phyloP scores from a whole-genome alignment of 2,888 invertebrate genomes.

The Caenorhabditis japonica region DNA sequence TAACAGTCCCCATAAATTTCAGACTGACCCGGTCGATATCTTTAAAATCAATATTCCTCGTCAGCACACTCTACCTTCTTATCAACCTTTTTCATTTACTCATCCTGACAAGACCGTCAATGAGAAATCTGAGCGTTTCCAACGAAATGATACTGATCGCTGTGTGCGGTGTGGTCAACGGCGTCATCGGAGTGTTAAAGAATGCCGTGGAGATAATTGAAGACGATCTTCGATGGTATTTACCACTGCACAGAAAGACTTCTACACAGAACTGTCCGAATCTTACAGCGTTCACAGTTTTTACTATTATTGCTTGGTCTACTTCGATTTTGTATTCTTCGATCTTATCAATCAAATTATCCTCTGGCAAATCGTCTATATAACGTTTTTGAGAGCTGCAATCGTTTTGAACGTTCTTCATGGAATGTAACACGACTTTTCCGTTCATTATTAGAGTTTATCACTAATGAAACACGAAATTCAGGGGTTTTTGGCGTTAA shows the following conservation, averaged over 20 bases:
- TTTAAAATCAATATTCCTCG: constrained; percentile 2
- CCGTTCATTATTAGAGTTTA: too few relatives aligned
- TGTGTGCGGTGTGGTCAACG: constrained; percentile 23
- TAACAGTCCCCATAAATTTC: neutral
- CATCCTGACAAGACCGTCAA: constrained; percentile 20
- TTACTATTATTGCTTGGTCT: constrained; percentile 5
- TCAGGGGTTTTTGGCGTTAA: too few relatives aligned
- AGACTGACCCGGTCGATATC: constrained; percentile 6
- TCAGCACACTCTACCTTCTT: constrained; percentile 2
- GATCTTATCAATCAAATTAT: constrained; percentile 26
- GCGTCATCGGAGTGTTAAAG: constrained; percentile 6
- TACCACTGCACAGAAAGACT: neutral
- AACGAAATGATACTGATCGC: constrained; percentile 43
- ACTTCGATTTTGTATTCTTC: constrained; percentile 9
- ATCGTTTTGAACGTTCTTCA: constrained; percentile 21
- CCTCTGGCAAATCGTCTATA: constrained; percentile 30
- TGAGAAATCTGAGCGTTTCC: constrained; percentile 30
- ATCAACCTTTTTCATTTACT: constrained; percentile 37
- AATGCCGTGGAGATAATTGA: constrained; percentile 19
- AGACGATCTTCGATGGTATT: constrained; percentile 10
- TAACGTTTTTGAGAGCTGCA: constrained; percentile 17
- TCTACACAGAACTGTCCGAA: neutral
- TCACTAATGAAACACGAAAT: too few relatives aligned
- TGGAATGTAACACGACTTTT: constrained; percentile 39
- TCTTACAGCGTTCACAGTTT: constrained; percentile 14